phyloP scores from a whole-genome alignment of 2,888 invertebrate genomes.

The Tetranychus piercei region DNA sequence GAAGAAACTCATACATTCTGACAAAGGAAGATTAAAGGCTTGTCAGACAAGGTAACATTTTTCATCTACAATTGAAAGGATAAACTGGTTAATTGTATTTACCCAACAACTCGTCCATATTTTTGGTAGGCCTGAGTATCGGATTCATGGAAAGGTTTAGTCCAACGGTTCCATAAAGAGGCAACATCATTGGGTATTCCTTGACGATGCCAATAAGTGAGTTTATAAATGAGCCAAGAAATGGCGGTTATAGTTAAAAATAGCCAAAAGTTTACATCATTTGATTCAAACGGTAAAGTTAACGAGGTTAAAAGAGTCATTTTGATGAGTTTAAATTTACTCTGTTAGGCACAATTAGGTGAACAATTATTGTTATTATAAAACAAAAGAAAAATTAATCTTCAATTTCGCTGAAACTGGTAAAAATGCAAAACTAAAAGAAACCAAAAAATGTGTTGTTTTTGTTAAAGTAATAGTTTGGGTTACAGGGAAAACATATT shows the following conservation, averaged over 20 bases:
- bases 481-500: too few relatives aligned
- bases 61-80: not conserved
- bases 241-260: not conserved
- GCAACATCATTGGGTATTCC: constrained; percentile 11
- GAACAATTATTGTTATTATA: not conserved
- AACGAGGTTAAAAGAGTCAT: not conserved
- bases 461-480: too few relatives aligned
- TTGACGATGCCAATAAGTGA: not conserved
- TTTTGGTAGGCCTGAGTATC: constrained; percentile 3
- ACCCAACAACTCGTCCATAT: constrained; percentile 13
- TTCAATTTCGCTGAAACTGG: not conserved
- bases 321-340: too few relatives aligned
- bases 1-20: constrained; percentile 5
- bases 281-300: not conserved
- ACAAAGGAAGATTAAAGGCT: not conserved
- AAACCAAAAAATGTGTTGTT: too few relatives aligned
- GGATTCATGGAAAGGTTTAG: constrained; percentile 3
- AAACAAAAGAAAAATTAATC: not conserved
- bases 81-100: not conserved
- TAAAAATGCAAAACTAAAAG: too few relatives aligned
- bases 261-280: not conserved
- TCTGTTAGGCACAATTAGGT: not conserved
- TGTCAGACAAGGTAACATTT: not conserved
- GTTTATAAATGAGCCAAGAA: not conserved
- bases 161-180: constrained; percentile 6